Evolutionary conservation across 2,113 vertebrate species (phyloP).

Genomic region (Chloropsis cyanopogon): DNA sequence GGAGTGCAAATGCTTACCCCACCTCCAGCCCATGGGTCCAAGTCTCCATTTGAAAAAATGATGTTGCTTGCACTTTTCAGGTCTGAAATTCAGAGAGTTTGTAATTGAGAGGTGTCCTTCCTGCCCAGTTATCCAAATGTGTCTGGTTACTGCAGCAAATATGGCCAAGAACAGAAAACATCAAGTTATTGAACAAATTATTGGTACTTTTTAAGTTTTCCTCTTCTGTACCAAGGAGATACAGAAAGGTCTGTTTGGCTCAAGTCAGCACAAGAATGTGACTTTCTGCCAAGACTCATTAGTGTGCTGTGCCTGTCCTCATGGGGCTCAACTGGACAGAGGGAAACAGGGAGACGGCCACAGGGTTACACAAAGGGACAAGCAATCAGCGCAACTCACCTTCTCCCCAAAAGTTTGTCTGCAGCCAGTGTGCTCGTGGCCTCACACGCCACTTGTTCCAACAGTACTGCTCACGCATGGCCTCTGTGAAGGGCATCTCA

Average conservation of each 20-base stretch:
- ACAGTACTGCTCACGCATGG: constrained; percentile 78
- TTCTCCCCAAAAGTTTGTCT: constrained; percentile 81
- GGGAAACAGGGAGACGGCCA: too few relatives aligned
- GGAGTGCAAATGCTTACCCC: constrained; percentile 76
- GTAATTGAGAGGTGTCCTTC: neutral
- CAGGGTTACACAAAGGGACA: too few relatives aligned
- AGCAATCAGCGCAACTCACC: constrained; percentile 65
- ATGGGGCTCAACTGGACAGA: neutral
- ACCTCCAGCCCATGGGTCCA: constrained; percentile 94
- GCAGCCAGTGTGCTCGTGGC: constrained; percentile 80
- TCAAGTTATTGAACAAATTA: neutral
- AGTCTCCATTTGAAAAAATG: constrained; percentile 93
- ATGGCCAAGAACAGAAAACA: neutral
- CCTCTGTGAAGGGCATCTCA: constrained; percentile 76
- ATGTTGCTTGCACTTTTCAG: constrained; percentile 87
- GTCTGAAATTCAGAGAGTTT: constrained; percentile 68
- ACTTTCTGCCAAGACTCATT: neutral
- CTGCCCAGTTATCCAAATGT: neutral
- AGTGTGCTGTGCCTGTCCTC: neutral
- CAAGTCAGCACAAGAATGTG: neutral
- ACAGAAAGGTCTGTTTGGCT: neutral
- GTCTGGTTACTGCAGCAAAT: neutral
- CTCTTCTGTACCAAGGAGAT: neutral
- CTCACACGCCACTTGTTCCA: constrained; percentile 79
- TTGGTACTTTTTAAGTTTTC: neutral